Base-by-base conservation (phyloP, 2,113 vertebrate species). In the Chamaea fasciata region DNA sequence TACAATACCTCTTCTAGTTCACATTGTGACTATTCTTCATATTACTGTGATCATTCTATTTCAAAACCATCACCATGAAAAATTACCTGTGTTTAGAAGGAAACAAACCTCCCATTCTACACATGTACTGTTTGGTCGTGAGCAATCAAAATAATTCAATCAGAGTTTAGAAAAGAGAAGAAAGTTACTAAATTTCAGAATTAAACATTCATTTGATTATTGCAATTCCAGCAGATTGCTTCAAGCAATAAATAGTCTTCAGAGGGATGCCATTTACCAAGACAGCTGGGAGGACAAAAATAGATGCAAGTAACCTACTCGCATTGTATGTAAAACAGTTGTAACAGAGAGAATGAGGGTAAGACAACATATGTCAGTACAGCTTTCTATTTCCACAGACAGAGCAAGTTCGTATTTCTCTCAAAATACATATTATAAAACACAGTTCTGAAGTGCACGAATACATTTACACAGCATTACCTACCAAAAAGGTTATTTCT, bases 271-370 rank as follows among this genome's bases (percentile, higher is more conserved):
- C 94, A 92, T 90, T 94, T 93, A 92, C 46, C 57, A 93, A 95
- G 96, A 97, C 98, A 98, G 98, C 98, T 98, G 98, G 96, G 95
- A 92, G 89, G 91, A 95, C 98, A 98, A 96, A 98, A 98, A 98
- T 98, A 98, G 98, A 97, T 85, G 88, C 71, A 63, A 49, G 84
- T 84, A 87, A 77, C 91, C 93, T 92, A 74, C 93, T 95, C 91
- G 15, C 68, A 95, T 83, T 89, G 83, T 96, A 94, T 83, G 93
- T 81, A 95, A 94, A 97, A 90, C 93, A 97, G 90, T 91, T 83
- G 70, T 62, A 95, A 92, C 77, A 74, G 13, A 24, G 85, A 87
- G 76, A 89, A 91, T 30, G 71, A 74, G 83, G 74, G 46, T 88
- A 89, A 71, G 56, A 64, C 60, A 87, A 71, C 83, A 78, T 87